Evolutionary conservation across 2,113 vertebrate genomes (phyloP).

Genomic region (Pachycephala philippinensis): DNA sequence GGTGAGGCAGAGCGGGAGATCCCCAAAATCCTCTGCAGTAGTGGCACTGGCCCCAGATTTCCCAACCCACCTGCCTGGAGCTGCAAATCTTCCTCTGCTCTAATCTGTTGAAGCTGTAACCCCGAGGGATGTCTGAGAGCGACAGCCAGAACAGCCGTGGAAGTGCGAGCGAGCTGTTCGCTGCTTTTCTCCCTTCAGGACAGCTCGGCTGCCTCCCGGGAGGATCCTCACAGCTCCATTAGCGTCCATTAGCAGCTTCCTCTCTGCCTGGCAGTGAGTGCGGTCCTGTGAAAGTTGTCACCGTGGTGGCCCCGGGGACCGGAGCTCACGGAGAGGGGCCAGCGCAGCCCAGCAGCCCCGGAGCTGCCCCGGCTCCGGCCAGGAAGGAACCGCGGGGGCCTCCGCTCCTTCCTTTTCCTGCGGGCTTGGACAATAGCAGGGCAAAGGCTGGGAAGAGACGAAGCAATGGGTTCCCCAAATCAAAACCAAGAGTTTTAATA

Average conservation of each 20-base stretch:
- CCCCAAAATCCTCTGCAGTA: not conserved
- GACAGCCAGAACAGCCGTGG: not conserved
- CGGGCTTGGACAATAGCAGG: not conserved
- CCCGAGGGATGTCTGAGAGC: not conserved
- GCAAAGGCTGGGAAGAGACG: not conserved
- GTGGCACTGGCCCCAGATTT: not conserved
- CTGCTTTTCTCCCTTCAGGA: not conserved
- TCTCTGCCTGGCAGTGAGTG: not conserved
- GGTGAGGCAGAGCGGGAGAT: not conserved
- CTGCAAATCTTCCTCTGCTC: not conserved
- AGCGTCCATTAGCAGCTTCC: conserved; percentile 34
- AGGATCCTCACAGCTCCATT: not conserved
- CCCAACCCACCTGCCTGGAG: not conserved
- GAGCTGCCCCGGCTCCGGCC: not conserved
- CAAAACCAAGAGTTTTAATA: not conserved
- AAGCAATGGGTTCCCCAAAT: not conserved
- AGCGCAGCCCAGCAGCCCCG: not conserved
- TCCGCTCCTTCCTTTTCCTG: not conserved
- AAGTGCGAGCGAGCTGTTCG: not conserved
- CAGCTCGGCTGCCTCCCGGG: not conserved
- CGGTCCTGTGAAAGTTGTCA: not conserved
- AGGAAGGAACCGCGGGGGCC: not conserved
- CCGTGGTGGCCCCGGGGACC: not conserved
- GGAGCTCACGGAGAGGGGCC: not conserved
- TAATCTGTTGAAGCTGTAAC: not conserved